Evolutionary conservation across 1,140 invertebrate species (phyloP).

Genomic region (Hylaeus volcanicus): DNA sequence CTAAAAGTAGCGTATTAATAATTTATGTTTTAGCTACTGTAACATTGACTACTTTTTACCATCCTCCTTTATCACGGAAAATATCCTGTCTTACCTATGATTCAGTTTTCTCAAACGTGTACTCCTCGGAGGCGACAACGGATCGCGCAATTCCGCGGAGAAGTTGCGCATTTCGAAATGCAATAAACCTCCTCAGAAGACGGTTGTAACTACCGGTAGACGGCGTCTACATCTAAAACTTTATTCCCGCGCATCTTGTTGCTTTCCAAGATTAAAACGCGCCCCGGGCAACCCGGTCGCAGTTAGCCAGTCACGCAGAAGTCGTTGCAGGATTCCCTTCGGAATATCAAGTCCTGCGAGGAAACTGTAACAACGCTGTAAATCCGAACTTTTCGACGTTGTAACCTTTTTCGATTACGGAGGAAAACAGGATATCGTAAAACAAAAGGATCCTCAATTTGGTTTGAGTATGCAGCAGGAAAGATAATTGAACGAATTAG

Average conservation of each 20-base stretch:
- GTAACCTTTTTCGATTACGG: neutral
- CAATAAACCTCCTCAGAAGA: neutral
- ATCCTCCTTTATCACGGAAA: no score
- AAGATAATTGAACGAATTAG: no score
- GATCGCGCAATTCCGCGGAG: neutral
- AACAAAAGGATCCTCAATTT: neutral
- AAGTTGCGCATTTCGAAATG: neutral
- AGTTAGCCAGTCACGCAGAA: neutral
- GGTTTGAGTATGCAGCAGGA: no score
- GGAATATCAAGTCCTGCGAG: neutral
- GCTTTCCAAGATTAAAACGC: slow-evolving; percentile 2
- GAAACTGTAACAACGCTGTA: no score
- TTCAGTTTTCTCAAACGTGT: no score
- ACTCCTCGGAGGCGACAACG: no score
- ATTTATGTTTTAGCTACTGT: no score
- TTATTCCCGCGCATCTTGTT: neutral
- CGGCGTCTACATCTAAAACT: neutral
- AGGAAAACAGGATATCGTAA: neutral
- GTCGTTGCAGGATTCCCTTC: neutral
- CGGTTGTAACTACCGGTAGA: neutral
- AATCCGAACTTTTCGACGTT: neutral
- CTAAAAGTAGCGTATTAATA: no score
- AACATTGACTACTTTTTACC: no score
- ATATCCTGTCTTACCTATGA: no score
- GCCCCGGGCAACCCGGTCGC: neutral